Conservation (phyloP, 2,888 invertebrate genomes). For the Protodeltote pygarga region DNA sequence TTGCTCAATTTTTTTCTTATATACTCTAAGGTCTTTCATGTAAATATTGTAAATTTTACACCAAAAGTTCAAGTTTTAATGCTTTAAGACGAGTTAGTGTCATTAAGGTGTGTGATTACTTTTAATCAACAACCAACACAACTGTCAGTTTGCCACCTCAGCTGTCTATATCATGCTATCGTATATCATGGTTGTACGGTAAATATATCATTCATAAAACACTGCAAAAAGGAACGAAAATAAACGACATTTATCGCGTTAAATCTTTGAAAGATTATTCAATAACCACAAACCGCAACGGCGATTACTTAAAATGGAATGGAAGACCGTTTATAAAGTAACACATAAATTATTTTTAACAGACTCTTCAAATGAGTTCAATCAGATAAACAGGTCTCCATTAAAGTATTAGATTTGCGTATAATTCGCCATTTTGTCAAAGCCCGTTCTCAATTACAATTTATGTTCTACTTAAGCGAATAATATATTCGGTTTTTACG, state of each 20-base stretch:
- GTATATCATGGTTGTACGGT: too few relatives aligned
- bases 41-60: too few relatives aligned
- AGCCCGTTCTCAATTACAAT: background rate
- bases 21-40: too few relatives aligned
- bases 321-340: slow-evolving; percentile 1
- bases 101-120: too few relatives aligned
- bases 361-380: slow-evolving; percentile 8
- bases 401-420: slow-evolving; percentile 1
- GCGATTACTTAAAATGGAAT: background rate
- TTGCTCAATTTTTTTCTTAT: too few relatives aligned
- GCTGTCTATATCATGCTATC: too few relatives aligned
- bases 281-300: background rate
- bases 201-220: background rate
- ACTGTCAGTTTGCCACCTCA: too few relatives aligned
- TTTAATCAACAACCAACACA: too few relatives aligned
- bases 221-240: background rate
- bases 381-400: slow-evolving; percentile 14
- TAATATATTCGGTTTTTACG: background rate
- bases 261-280: slow-evolving; percentile 1
- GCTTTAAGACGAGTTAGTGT: too few relatives aligned
- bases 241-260: background rate
- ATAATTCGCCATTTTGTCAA: slow-evolving; percentile 3
- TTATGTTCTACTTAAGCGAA: background rate
- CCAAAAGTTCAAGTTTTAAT: too few relatives aligned
- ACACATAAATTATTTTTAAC: slow-evolving; percentile 2